These are phyloP conservation scores for Dusona sp. DNA, from an alignment of 2,888 invertebrate genomes.

Conservation along the genomic window DNA sequence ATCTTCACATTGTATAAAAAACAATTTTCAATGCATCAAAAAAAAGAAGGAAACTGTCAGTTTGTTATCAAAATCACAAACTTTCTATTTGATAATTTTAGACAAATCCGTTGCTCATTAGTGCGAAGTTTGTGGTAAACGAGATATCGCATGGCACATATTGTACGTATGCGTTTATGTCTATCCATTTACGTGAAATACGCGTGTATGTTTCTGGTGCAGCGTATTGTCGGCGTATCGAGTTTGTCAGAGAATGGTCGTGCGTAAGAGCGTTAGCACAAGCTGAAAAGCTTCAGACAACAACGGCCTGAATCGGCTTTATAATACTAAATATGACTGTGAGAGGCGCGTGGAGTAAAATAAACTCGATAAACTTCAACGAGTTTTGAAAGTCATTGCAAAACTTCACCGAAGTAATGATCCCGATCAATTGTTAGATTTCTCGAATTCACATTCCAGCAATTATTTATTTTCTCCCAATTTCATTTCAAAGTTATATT, in stretches of 20 bases:
- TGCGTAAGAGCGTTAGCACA: slow-evolving; percentile 68
- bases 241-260: slow-evolving; percentile 40
- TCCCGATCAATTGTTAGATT: slow-evolving; percentile 54
- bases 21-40: too few species aligned
- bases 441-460: slow-evolving; percentile 22
- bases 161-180: neutral
- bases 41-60: too few species aligned
- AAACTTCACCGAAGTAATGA: slow-evolving; percentile 28
- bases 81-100: too few species aligned
- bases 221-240: slow-evolving; percentile 38
- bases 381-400: slow-evolving; percentile 28
- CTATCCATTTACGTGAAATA: neutral
- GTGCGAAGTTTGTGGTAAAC: neutral
- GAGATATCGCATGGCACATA: neutral
- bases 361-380: slow-evolving; percentile 64
- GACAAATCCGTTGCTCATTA: too few species aligned
- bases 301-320: slow-evolving; percentile 66
- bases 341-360: slow-evolving; percentile 49
- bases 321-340: slow-evolving; percentile 63
- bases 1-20: too few species aligned
- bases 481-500: neutral
- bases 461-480: neutral
- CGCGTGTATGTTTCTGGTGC: slow-evolving; percentile 6
- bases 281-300: slow-evolving; percentile 68
- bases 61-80: too few species aligned